Evolutionary conservation across 2,888 invertebrate genomes (phyloP).

Genomic region (Iphiclides podalirius): DNA sequence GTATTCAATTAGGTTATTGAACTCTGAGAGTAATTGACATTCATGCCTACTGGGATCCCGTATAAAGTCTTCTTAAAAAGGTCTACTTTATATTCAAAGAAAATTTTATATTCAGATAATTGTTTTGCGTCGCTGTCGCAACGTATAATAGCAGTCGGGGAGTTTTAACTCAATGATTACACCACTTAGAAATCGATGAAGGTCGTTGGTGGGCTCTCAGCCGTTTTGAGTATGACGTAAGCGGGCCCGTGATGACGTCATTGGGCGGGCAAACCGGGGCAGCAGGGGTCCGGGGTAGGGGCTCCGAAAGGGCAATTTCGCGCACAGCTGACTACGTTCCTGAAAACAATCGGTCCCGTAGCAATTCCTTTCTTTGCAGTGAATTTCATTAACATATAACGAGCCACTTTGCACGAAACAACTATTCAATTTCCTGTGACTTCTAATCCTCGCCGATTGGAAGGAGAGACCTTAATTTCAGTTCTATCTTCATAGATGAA

Average conservation of each 20-base stretch:
- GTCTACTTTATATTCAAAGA: neutral
- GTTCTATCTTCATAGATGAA: no score
- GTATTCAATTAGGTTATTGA: no score
- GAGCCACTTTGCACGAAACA: constrained; percentile 6
- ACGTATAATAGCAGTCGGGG: no score
- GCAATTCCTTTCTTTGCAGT: constrained; percentile 20
- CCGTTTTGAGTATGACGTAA: constrained; percentile 68
- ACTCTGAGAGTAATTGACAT: no score
- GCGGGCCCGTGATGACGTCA: constrained; percentile 65
- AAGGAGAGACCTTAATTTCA: no score
- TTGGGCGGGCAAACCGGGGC: constrained; percentile 43
- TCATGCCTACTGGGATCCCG: no score
- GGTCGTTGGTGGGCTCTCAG: constrained; percentile 60
- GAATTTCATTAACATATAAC: constrained; percentile 27
- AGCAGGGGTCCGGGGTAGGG: constrained; percentile 39
- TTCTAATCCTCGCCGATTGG: no score
- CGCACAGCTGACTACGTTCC: constrained; percentile 68
- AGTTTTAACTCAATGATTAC: constrained; percentile 1
- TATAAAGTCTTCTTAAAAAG: constrained; percentile 1
- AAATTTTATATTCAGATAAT: neutral
- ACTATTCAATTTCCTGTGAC: constrained; percentile 7
- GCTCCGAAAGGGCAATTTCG: constrained; percentile 55
- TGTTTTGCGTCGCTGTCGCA: neutral
- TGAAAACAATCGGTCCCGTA: constrained; percentile 45
- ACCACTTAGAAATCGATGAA: constrained; percentile 59